phyloP scores from a whole-genome alignment of 2,113 vertebrate species.

The Tragulus kanchil region DNA sequence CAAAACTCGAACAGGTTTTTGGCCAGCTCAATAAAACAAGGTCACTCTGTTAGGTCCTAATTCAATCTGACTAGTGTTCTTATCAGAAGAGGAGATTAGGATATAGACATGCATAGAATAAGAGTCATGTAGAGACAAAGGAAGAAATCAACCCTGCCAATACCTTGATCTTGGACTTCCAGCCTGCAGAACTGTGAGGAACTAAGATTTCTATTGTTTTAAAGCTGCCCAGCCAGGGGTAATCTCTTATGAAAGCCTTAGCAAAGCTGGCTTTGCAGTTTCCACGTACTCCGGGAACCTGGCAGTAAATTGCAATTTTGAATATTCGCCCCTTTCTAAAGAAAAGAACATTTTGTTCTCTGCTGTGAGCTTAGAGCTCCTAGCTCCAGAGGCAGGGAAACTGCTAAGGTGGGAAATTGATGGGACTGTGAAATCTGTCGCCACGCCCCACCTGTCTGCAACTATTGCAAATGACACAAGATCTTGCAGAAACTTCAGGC shows the following conservation, averaged over 20 bases:
- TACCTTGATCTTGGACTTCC: neutral
- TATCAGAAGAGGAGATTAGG: neutral
- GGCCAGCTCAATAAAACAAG: neutral
- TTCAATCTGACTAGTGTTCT: neutral
- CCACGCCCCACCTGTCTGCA: neutral
- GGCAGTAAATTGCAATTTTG: neutral
- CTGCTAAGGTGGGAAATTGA: neutral
- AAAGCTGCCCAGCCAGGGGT: neutral
- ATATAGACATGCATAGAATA: too few species aligned
- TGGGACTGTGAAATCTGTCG: neutral
- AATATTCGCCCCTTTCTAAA: neutral
- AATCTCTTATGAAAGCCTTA: neutral
- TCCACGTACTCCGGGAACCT: neutral
- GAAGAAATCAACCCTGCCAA: neutral
- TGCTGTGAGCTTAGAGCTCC: too few species aligned
- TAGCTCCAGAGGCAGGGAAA: neutral
- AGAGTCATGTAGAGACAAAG: too few species aligned
- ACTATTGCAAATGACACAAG: neutral
- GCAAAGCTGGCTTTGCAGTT: neutral
- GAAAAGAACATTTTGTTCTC: neutral
- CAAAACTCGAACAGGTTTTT: neutral
- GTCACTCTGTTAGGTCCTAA: neutral
- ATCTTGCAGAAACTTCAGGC: neutral
- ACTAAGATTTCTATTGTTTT: neutral
- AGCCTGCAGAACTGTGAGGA: neutral